These are phyloP conservation scores for Balaeniceps rex DNA, from an alignment of 2,113 vertebrate species.

Conservation along the genomic window DNA sequence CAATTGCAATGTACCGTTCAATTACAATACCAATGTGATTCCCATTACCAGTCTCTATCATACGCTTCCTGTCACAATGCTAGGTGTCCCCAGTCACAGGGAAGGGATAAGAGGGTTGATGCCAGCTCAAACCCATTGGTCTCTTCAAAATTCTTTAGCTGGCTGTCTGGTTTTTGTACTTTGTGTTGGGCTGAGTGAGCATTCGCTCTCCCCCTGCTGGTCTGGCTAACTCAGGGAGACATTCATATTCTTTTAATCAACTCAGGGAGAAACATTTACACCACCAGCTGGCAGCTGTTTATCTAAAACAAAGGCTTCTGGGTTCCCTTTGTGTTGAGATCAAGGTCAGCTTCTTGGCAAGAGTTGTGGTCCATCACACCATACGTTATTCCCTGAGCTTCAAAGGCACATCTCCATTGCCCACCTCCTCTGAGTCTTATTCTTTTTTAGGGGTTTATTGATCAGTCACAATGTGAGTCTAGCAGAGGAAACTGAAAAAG, in stretches of 20 bases:
- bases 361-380: neutral
- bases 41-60: fast-evolving
- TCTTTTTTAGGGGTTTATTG: neutral
- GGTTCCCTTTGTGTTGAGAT: neutral
- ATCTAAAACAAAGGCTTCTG: neutral
- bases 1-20: neutral
- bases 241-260: neutral
- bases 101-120: neutral
- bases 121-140: fast-evolving
- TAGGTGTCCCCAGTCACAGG: fast-evolving
- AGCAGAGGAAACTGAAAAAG: neutral
- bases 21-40: neutral
- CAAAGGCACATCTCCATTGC: neutral
- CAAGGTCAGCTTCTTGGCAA: neutral
- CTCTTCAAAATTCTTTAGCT: neutral
- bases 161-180: neutral
- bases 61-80: neutral
- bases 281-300: neutral
- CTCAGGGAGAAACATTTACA: neutral
- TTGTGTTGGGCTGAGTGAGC: neutral
- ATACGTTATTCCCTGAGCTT: neutral
- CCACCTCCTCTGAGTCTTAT: neutral
- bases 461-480: neutral
- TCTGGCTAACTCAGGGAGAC: neutral
- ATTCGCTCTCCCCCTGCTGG: neutral